phyloP scores from a whole-genome alignment of 2,888 invertebrate species.

The Mystacides longicornis region DNA sequence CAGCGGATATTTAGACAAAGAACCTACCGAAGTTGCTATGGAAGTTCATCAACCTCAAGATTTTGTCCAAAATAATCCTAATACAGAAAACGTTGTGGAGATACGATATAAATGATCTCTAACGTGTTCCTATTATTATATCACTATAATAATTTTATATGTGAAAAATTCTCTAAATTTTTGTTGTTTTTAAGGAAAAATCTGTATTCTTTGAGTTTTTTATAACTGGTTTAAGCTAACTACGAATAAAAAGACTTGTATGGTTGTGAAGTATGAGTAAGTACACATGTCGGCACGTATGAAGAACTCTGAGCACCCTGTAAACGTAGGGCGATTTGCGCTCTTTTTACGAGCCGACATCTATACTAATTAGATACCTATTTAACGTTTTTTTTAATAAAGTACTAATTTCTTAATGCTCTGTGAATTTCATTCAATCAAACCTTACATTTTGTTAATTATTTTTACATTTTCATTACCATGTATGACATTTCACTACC shows the following conservation, averaged over 20 bases:
- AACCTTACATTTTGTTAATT: background rate
- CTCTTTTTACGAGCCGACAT: background rate
- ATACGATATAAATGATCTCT: too few species aligned
- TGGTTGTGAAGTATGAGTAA: background rate
- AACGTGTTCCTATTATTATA: too few species aligned
- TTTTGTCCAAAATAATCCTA: too few species aligned
- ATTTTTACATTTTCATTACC: background rate
- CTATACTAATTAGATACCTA: background rate
- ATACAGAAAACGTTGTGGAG: too few species aligned
- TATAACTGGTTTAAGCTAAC: background rate
- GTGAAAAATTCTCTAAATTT: too few species aligned
- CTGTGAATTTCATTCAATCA: background rate
- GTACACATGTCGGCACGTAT: background rate
- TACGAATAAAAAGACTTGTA: background rate
- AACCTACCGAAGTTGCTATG: too few species aligned
- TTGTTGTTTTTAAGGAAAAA: too few species aligned
- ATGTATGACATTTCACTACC: background rate
- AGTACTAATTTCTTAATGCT: background rate
- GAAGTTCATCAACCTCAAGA: too few species aligned
- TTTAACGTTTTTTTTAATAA: background rate
- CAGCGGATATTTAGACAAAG: too few species aligned
- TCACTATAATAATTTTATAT: too few species aligned
- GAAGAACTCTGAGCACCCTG: background rate
- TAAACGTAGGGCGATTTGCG: background rate
- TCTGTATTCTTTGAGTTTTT: too few species aligned